A percentile compares a stretch with the other conserved stretches of the same genome.
These are phyloP conservation scores for Drosophila baimaii DNA, from an alignment of 1,140 invertebrate genomes.

Conservation along the genomic window DNA sequence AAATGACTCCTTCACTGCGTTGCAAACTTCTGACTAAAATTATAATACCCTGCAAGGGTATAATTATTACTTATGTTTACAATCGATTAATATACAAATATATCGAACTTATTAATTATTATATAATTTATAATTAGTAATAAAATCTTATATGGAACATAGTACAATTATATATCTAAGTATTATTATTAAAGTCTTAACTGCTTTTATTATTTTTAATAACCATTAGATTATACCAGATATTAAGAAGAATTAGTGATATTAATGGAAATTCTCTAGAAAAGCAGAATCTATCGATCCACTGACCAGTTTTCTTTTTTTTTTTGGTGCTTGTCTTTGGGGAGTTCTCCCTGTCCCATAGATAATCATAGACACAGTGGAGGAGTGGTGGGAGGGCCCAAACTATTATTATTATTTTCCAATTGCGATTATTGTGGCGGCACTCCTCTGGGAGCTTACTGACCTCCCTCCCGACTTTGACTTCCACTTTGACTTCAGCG, in stretches of 20 bases:
- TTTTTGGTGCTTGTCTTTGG: neutral
- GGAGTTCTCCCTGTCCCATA: slow-evolving; percentile 52
- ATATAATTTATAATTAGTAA: neutral
- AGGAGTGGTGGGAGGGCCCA: neutral
- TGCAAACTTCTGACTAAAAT: too few relatives aligned
- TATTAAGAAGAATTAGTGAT: neutral
- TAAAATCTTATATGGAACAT: too few relatives aligned
- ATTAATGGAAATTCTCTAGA: neutral
- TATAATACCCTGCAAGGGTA: neutral
- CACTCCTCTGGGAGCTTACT: slow-evolving; percentile 10
- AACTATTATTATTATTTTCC: slow-evolving; percentile 79
- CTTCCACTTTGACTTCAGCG: slow-evolving; percentile 7
- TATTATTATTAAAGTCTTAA: too few relatives aligned
- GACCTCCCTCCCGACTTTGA: neutral
- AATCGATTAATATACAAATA: neutral
- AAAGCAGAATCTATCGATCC: neutral
- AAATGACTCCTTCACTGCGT: too few relatives aligned
- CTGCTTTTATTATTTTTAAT: neutral
- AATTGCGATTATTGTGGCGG: slow-evolving; percentile 64
- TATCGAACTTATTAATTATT: neutral
- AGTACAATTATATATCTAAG: too few relatives aligned
- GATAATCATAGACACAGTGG: slow-evolving; percentile 59
- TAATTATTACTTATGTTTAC: neutral
- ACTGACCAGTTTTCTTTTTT: neutral
- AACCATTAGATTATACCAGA: neutral